Evolutionary conservation across 2,888 invertebrate species (phyloP), one percentile per base, ranked within the genome.

Genomic region (Eueremaeus valkanovi): DNA sequence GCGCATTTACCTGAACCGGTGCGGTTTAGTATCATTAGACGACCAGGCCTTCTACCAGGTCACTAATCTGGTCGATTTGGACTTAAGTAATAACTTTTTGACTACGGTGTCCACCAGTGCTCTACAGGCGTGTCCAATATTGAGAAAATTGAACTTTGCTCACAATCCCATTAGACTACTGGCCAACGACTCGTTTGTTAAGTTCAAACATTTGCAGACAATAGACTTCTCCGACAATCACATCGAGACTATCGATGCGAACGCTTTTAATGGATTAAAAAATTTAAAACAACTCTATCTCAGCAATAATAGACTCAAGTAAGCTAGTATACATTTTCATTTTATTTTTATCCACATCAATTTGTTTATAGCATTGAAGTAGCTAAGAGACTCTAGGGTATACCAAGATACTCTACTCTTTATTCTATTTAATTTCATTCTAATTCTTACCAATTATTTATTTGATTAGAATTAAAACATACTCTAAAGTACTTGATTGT

Each of bases 61-160:
- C 18, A 77, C 77, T 27, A 80, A 80, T 63, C 77, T 80, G 24
- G 76, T 80, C 29, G 80, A 80, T 73, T 74, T 80, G 36, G 79
- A 80, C 70, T 73, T 80, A 6, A 78, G 79, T 72, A 76, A 74
- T 49, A 80, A 80, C 74, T 77, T 77, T 29, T 66, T 80, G 3
- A 77, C 75, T 9, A 73, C 73, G 70, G 76, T 80, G 73, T 80
- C 80, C 9, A 73, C 77, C 27, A 72, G 68, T n/a, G 79, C 79
- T 21, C 58, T 80, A 29, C 45, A 75, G 36, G 76, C 78, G 36
- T 78, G 78, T 24, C 77, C 75, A 24, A 70, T 77, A 18, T 58
- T 80, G n/a, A 73, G 80, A 8, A 72, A 78, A 74, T 51, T 80
- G n/a, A 31, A 76, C n/a, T 68, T 80, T 31, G 79, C 76, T 73